These are phyloP conservation scores for Podarcis siculus DNA, from an alignment of 2,797 vertebrate species.

Conservation along the genomic window DNA sequence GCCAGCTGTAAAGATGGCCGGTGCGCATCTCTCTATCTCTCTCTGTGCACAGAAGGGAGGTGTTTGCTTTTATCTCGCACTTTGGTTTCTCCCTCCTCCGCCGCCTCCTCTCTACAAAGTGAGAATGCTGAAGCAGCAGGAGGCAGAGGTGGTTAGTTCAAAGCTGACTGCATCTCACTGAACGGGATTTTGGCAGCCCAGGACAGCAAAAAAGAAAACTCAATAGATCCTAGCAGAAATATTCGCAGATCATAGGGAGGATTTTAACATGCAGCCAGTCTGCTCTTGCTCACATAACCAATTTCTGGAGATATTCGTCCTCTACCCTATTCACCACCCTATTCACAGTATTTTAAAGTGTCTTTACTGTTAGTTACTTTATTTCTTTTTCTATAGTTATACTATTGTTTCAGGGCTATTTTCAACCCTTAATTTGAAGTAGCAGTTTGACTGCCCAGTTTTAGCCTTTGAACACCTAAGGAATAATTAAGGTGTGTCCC, in stretches of 20 bases:
- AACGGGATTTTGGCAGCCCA: neutral
- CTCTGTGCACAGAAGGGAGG: neutral
- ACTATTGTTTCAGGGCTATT: no score
- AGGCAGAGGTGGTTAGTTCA: neutral
- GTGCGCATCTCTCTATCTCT: no score
- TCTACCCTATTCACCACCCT: neutral
- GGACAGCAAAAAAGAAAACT: neutral
- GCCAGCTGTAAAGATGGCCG: conserved; percentile 19
- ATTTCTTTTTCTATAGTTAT: neutral
- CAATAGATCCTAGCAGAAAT: neutral
- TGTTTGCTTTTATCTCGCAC: no score
- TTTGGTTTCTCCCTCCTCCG: neutral
- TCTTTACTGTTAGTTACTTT: neutral
- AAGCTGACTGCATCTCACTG: neutral
- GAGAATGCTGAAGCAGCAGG: neutral
- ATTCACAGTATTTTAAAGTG: neutral
- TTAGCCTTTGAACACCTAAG: neutral
- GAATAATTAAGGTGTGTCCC: neutral
- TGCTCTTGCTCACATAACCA: neutral
- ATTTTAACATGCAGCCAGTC: neutral
- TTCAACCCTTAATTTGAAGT: neutral
- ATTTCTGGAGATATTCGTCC: neutral
- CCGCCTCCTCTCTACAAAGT: no score
- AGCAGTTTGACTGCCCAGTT: neutral
- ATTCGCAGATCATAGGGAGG: neutral